A percentile compares a stretch with the other conserved stretches of the same genome.
phyloP scores from a whole-genome alignment of 2,888 invertebrate genomes.

The Phortica magna region DNA sequence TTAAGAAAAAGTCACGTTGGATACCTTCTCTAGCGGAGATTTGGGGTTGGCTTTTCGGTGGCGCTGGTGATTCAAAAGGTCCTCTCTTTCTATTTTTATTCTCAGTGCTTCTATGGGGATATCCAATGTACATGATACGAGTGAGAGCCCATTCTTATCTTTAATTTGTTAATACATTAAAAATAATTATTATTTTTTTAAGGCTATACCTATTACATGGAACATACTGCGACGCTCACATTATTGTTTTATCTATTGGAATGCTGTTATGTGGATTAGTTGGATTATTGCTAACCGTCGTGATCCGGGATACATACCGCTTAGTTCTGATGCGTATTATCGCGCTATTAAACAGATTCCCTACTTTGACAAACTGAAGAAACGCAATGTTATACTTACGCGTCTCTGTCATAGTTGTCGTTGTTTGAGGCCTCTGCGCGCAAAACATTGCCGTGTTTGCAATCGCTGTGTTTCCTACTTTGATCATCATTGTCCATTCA shows the following conservation, averaged over 20 bases:
- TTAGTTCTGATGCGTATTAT: slow-evolving; percentile 93
- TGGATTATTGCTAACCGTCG: slow-evolving; percentile 93
- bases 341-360: slow-evolving; percentile 94
- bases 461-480: slow-evolving; percentile 93
- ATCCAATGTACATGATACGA: slow-evolving; percentile 94
- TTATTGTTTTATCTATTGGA: slow-evolving; percentile 94
- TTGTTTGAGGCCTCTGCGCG: slow-evolving; percentile 90
- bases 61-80: slow-evolving; percentile 93
- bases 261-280: slow-evolving; percentile 94
- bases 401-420: slow-evolving; percentile 94
- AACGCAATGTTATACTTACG: slow-evolving; percentile 88
- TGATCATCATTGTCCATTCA: slow-evolving; percentile 97
- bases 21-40: slow-evolving; percentile 92
- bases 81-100: slow-evolving; percentile 91
- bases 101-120: slow-evolving; percentile 93
- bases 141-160: slow-evolving; percentile 77
- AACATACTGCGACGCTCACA: slow-evolving; percentile 91
- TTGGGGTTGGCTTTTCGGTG: slow-evolving; percentile 93
- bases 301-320: slow-evolving; percentile 93
- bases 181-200: slow-evolving; percentile 52
- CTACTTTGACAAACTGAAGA: slow-evolving; percentile 95
- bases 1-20: slow-evolving; percentile 90
- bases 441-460: slow-evolving; percentile 95
- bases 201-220: slow-evolving; percentile 95
- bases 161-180: not conserved